Base-by-base conservation (phyloP, 2,797 vertebrate genomes). In the Lerista edwardsae region DNA sequence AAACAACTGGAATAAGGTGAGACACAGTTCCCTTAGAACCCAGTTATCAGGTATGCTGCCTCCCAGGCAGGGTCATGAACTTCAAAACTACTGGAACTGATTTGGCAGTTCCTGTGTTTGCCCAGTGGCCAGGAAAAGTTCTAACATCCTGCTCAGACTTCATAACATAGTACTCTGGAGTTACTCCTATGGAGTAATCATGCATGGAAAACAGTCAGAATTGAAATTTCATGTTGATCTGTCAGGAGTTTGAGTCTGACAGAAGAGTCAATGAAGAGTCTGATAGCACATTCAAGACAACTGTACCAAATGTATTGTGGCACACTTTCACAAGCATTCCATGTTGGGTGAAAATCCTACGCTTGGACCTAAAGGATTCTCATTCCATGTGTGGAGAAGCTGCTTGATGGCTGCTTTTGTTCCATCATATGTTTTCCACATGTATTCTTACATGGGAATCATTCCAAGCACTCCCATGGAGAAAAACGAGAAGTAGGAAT, bases 191-290 rank as follows among this genome's bases (percentile, higher is more conserved):
- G 57, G 31, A 74, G 34, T 47, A 69, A 57, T 80, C 31, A 57
- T 57, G 74, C 27, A 8, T 73, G 36, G 69, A 51, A 82, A 81
- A 41, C 73, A 82, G 47, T 47, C 55, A 72, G 36, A 74, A 74
- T 62, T 82, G 68, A 34, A 82, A 82, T 31, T 44, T 69, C 36
- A 34, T 36, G 57, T 31, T n/a, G 55, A 17, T 64, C n/a, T 34
- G n/a, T 17, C 29, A 74, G 69, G 21, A 44, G 39, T 62, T 82
- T 74, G 80, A n/a, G n/a, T n/a, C n/a, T n/a, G n/a, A n/a, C n/a
- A n/a, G n/a, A n/a, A n/a, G n/a, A n/a, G n/a, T n/a, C n/a, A n/a
- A n/a, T n/a, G 9, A 44, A 44, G 47, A 57, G 6, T 68, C 21
- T 44, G 59, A 27, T 14, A 29, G 17, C 11, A 36, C 47, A 68